Evolutionary conservation across 2,113 vertebrate species (phyloP), one percentile per base, ranked within the genome.

Genomic region (Thymallus thymallus): DNA sequence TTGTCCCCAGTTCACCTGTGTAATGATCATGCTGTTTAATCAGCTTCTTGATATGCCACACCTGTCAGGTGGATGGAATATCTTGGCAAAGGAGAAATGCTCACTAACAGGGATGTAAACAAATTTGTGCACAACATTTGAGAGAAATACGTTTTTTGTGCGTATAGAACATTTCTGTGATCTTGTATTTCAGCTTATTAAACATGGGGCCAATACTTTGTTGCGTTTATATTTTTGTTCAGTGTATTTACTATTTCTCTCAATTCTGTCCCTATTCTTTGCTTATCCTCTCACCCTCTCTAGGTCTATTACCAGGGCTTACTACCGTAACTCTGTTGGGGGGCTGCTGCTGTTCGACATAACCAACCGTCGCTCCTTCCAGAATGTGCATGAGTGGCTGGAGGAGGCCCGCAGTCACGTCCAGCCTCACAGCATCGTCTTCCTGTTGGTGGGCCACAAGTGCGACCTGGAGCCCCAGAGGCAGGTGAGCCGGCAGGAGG

Each of bases 241-340:
- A 3, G 35, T 41, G 35, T 35, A 41, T 41, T 41, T 41, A 41
- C 35, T 9, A 41, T 51, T 30, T 22, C 26, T 30, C 56, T 56
- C 32, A 26, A 18, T 30, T 32, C 24, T 71, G 20, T 61, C 51
- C 1, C 58, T 58, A 7, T 63, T 69, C 45, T 26, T 62, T 29
- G 7, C 32, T 46, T 45, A 51, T 74, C 22, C 16, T 5, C 23
- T 48, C 74, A n/a, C 90, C 41, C 90, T 69, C 86, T 22, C 14
- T 22, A 96, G 95, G 86, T 96, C 95, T 73, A 96, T 96, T 87
- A 96, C 95, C 74, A 90, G 93, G 72, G 95, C 95, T 72, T 96
- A 96, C 93, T 96, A 96, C 93, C 94, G 97, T 84, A 99, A 98
- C 89, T 99, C 97, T 0, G 97, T 99, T n/a, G 97, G 97, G 0